Evolutionary conservation across 2,113 vertebrate genomes (phyloP).

Genomic region (Myxocyprinus asiaticus): DNA sequence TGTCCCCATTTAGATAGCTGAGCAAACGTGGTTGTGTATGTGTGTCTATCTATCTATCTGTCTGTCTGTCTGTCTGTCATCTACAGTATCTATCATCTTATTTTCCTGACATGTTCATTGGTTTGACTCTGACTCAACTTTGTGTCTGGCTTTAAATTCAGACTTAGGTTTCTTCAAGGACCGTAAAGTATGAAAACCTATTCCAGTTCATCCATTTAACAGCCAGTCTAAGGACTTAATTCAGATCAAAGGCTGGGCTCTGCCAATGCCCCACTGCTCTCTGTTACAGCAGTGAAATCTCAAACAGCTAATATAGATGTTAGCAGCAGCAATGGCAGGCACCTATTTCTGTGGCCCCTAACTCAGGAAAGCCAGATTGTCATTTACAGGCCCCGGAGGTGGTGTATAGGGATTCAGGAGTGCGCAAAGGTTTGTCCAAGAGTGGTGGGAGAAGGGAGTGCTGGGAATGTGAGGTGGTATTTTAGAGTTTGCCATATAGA

Average conservation of each 20-base stretch:
- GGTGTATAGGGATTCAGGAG: slow-evolving; percentile 12
- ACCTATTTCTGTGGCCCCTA: slow-evolving; percentile 15
- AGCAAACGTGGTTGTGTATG: too few relatives aligned
- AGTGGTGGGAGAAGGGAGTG: background rate
- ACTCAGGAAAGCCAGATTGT: slow-evolving; percentile 44
- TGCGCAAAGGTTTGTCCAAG: slow-evolving; percentile 12
- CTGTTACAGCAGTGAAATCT: slow-evolving; percentile 44
- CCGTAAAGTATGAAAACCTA: slow-evolving; percentile 52
- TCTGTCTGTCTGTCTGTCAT: too few relatives aligned
- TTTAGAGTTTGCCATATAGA: slow-evolving; percentile 4
- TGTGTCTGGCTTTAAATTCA: slow-evolving; percentile 19
- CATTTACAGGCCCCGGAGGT: slow-evolving; percentile 46
- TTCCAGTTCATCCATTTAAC: slow-evolving; percentile 47
- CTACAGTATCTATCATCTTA: too few relatives aligned
- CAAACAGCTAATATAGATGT: slow-evolving; percentile 52
- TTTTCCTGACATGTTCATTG: background rate
- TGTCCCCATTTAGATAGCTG: too few relatives aligned
- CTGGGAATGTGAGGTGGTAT: background rate
- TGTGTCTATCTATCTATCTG: too few relatives aligned
- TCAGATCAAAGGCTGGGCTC: slow-evolving; percentile 46
- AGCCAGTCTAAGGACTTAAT: slow-evolving; percentile 22
- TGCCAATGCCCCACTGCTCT: background rate
- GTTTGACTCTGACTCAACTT: slow-evolving; percentile 8
- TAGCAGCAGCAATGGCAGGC: slow-evolving; percentile 30
- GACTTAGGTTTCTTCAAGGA: slow-evolving; percentile 31